A percentile compares a stretch with the other conserved stretches of the same genome.
phyloP scores from a whole-genome alignment of 2,888 invertebrate genomes.

The Sclerodermus sp. region DNA sequence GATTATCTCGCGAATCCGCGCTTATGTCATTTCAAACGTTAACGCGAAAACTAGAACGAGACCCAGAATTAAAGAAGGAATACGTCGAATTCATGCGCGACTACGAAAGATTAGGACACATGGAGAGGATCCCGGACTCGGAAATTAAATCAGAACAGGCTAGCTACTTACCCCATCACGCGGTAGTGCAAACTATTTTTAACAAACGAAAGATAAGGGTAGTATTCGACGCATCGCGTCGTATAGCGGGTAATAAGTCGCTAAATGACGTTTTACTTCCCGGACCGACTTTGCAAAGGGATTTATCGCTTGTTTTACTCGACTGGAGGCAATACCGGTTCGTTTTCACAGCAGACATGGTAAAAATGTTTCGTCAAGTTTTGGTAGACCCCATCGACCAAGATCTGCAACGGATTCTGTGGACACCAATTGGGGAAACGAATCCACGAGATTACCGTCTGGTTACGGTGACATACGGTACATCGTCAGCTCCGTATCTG shows the following conservation, averaged over 20 bases:
- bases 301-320: conserved; percentile 5
- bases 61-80: background rate
- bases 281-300: conserved; percentile 24
- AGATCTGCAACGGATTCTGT: conserved; percentile 32
- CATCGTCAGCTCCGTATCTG: conserved; percentile 9
- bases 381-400: conserved; percentile 13
- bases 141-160: background rate
- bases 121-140: background rate
- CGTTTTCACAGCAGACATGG: conserved; percentile 29
- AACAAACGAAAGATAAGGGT: conserved; percentile 32
- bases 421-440: conserved; percentile 14
- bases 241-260: conserved; percentile 16
- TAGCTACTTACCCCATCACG: conserved; percentile 30
- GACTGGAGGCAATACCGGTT: conserved; percentile 11
- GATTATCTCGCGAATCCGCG: background rate
- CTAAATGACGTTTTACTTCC: conserved; percentile 27
- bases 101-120: conserved; percentile 8
- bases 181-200: conserved; percentile 23
- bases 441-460: conserved; percentile 7
- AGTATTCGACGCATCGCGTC: conserved; percentile 36
- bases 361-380: conserved; percentile 36
- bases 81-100: conserved; percentile 3
- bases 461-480: conserved; percentile 10
- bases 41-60: background rate
- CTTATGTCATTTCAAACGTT: background rate